Evolutionary conservation across 2,113 vertebrate species (phyloP).

Genomic region (Myodes glareolus): DNA sequence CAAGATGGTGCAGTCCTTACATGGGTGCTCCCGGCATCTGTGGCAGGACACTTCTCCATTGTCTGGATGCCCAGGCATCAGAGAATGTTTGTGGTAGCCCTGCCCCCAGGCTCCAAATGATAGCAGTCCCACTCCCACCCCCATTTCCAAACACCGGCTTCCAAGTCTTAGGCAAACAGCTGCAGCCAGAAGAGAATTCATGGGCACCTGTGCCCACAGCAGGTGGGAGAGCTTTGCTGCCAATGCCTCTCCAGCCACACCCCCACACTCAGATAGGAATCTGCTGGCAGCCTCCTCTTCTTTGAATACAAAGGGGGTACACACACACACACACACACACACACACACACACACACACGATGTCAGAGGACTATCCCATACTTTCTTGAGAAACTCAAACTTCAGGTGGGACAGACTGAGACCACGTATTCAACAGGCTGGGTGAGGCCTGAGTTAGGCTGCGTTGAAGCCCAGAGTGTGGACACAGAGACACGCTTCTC

Average conservation of each 20-base stretch:
- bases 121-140: not conserved
- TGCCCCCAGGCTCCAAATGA: not conserved
- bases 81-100: not conserved
- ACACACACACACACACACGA: not conserved
- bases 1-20: not conserved
- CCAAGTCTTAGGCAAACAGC: not conserved
- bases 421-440: not conserved
- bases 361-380: not conserved
- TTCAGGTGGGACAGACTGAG: not conserved
- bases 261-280: not conserved
- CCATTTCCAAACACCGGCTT: not conserved
- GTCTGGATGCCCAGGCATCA: not conserved
- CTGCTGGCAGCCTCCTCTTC: slow-evolving; percentile 10
- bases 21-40: rapidly evolving
- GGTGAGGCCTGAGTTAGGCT: not conserved
- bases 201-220: not conserved
- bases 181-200: not conserved
- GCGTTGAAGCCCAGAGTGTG: no score
- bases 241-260: not conserved
- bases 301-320: slow-evolving; percentile 63
- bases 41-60: not conserved
- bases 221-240: not conserved
- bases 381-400: slow-evolving; percentile 41
- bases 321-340: not conserved
- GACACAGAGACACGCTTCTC: not conserved